Base-by-base conservation (phyloP, 2,888 invertebrate species). In the Yponomeuta sedellus region DNA sequence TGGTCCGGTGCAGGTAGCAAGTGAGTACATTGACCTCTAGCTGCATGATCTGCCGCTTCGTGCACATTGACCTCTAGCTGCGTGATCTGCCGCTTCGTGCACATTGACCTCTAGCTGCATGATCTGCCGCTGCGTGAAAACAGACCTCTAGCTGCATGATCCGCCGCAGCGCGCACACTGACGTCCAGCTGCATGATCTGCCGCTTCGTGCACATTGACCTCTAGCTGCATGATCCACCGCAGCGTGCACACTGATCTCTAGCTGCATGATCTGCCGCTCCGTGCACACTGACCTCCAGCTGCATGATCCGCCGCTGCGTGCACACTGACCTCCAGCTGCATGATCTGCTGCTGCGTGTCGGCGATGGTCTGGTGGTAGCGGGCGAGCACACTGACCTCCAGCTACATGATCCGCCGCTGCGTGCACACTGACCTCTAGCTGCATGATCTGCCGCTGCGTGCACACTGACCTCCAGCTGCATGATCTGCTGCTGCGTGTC, bases 261-360 rank as follows among this genome's bases (percentile, higher is more conserved):
- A 98, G 94, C 88, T 97, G 97, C 92, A 98, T 95, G 78, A 99
- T 98, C 78, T 97, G 96, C 72, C 97, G 97, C 95, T 8, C 34
- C 8, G 94, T 8, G 34, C 8, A 34, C 8, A 61, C 34, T n/a
- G 62, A 81, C 97, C 84, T 98, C 98, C 4, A 95, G 95, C 86
- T 99, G 98, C 67, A 97, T 96, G 72, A 96, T 96, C 72, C 97
- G 97, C 95, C 10, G 2, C 34, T 8, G 94, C 34, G 34, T 34
- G 34, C 34, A 34, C 10, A 61, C 34, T n/a, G 62, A 81, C 97
- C 84, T 98, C 98, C 74, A 98, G 94, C 88, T 97, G 97, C 92
- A 98, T 95, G 78, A 99, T 98, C 78, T 97, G 96, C 72, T 95
- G 95, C 86, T 99, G 98, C 67, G 97, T 96, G 77, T 98, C 98